Base-by-base conservation (phyloP, 2,888 invertebrate genomes). In the Heteropelma amictum region DNA sequence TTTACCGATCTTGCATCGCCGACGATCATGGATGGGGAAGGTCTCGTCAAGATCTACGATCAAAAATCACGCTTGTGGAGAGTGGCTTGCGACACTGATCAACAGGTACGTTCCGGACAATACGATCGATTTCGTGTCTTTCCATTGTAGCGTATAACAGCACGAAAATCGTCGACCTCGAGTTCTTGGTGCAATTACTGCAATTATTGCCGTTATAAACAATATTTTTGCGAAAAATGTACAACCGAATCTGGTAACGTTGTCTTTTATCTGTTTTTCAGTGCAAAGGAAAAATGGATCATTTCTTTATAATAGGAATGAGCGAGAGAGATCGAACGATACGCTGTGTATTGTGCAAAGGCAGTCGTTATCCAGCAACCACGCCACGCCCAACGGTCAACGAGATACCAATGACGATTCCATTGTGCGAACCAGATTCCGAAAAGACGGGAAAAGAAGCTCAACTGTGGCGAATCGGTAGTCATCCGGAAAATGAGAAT, bases 401-500 rank as follows among this genome's bases (percentile, higher is more conserved):
- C 10, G 94, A 97, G 85, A 86, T 98, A 77, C 91, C 93, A 1
- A 91, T 96, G 84, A 92, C 92, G 88, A 92, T 96, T 65, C 95
- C 96, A 0, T 87, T 97, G 1, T 96, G 96, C 88, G 95, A 96
- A 84, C 83, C 93, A 79, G 92, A 93, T 14, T 92, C 93, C 0
- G 97, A 98, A 85, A 97, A 97, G 88, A 92, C 95, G 1, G 92
- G 93, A 80, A 91, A 95, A 79, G 98, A 98, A 90, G 95, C 95
- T 83, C 91, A 92, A 77, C 82, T 95, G 35, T 92, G 93, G 78
- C 92, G 93, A 2, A 92, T 93, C 89, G 92, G 93, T 28, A 92
- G 92, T 79, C 91, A 93, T 81, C 90, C 91, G 1, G 89, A 92
- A 0, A 92, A 93, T 2, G 93, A 93, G 28, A 93, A 94, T 77